These are phyloP conservation scores for Poeciliopsis occidentalis DNA, from an alignment of 2,113 vertebrate species.

Conservation along the genomic window DNA sequence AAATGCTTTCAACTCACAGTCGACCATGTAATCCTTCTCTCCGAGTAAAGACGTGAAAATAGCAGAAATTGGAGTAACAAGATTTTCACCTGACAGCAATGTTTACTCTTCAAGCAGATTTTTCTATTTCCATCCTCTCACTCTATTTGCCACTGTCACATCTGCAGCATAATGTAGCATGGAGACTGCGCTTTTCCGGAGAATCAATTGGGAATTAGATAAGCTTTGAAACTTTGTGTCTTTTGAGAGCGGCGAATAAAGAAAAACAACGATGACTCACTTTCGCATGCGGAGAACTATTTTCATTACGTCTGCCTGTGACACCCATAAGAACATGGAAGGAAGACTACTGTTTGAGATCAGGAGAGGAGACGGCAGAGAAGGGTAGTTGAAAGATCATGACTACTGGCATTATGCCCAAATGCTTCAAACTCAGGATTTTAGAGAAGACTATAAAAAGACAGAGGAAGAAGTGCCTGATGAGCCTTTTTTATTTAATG, in stretches of 20 bases:
- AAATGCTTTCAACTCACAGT: constrained; percentile 14
- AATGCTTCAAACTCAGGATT: constrained; percentile 15
- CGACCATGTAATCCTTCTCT: constrained; percentile 31
- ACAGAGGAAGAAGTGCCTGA: not conserved
- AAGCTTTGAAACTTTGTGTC: constrained; percentile 50
- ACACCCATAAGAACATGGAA: constrained; percentile 35
- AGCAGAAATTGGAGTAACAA: constrained; percentile 35
- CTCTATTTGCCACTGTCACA: constrained; percentile 41
- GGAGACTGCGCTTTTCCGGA: constrained; percentile 26
- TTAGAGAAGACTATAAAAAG: constrained; percentile 21
- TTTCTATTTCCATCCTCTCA: constrained; percentile 51
- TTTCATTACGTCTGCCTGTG: constrained; percentile 44
- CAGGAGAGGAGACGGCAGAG: constrained; percentile 18
- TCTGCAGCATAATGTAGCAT: constrained; percentile 33
- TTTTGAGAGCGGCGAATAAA: constrained; percentile 45
- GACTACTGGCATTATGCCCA: constrained; percentile 32
- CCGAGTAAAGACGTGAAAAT: constrained; percentile 38
- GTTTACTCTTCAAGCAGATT: constrained; percentile 58
- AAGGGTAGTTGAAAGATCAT: constrained; percentile 33
- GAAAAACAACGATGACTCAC: constrained; percentile 52
- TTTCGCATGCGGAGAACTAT: constrained; percentile 36
- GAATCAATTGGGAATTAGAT: constrained; percentile 61
- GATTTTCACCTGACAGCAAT: constrained; percentile 58
- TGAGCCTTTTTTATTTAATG: constrained; percentile 20
- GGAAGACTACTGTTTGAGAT: constrained; percentile 21